A percentile compares a stretch with the other conserved stretches of the same genome.
Conservation (phyloP, 2,113 vertebrate genomes). For the Lethenteron camtschaticum region DNA sequence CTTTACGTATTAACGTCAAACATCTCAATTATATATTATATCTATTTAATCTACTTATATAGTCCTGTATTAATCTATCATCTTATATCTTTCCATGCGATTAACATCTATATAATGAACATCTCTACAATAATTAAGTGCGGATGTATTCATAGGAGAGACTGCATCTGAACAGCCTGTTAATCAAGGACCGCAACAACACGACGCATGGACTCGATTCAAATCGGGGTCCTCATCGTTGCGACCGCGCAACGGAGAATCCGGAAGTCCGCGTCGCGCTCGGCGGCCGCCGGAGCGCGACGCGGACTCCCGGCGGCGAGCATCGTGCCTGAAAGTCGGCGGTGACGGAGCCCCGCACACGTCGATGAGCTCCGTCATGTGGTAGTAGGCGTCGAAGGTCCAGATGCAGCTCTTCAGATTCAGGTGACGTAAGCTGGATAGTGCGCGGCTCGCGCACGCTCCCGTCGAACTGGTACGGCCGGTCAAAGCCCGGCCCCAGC, state of each 20-base stretch:
- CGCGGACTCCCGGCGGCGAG: too few relatives aligned
- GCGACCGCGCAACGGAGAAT: too few relatives aligned
- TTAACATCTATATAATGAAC: too few relatives aligned
- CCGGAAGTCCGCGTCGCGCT: too few relatives aligned
- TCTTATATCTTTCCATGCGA: background rate
- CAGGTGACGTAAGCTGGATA: constrained; percentile 83
- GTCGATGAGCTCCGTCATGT: constrained; percentile 90
- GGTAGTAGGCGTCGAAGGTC: constrained; percentile 84
- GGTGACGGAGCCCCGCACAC: constrained; percentile 81
- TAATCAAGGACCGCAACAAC: too few relatives aligned
- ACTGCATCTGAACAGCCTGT: too few relatives aligned
- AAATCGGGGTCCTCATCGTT: too few relatives aligned
- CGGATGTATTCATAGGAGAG: too few relatives aligned
- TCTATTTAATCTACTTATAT: background rate
- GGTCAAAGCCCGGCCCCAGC: constrained; percentile 64
- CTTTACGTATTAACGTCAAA: too few relatives aligned
- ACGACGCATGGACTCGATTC: too few relatives aligned
- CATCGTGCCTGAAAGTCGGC: constrained; percentile 65
- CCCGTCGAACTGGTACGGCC: constrained; percentile 74
- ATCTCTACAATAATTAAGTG: too few relatives aligned
- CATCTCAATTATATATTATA: background rate
- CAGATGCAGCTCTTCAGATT: constrained; percentile 97
- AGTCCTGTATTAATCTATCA: background rate
- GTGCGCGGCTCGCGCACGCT: constrained; percentile 44
- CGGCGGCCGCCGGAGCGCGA: too few relatives aligned